Percentiles rank a stretch among this genome's conserved stretches.
These are phyloP conservation scores for Agrochola lychnidis DNA, from an alignment of 2,888 invertebrate genomes.

Conservation along the genomic window DNA sequence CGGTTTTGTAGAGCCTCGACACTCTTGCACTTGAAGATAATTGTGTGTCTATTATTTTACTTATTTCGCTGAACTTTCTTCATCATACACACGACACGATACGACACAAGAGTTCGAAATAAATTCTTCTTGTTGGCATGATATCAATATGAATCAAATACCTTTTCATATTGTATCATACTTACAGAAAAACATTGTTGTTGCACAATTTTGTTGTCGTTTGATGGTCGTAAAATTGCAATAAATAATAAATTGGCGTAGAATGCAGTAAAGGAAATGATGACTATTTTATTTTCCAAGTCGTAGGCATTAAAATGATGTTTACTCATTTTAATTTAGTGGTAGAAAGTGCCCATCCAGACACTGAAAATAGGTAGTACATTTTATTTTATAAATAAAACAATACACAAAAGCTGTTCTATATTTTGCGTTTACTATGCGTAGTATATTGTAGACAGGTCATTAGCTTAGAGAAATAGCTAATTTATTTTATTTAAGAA, in stretches of 20 bases:
- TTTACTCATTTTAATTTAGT: not conserved
- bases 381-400: constrained; percentile 1
- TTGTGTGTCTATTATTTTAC: not conserved
- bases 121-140: not conserved
- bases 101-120: too few species aligned
- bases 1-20: not conserved
- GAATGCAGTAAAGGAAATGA: not conserved
- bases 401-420: constrained; percentile 1
- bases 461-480: not conserved
- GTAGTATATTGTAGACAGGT: not conserved
- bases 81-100: not conserved
- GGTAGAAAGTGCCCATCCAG: not conserved
- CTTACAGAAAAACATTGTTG: not conserved
- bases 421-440: constrained; percentile 8
- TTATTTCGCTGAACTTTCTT: not conserved
- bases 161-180: not conserved
- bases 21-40: not conserved
- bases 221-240: not conserved
- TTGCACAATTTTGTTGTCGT: too few species aligned
- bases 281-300: not conserved
- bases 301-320: not conserved
- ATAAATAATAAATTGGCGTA: not conserved
- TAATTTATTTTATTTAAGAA: constrained; percentile 5
- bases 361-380: not conserved
- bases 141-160: too few species aligned